Evolutionary conservation across 2,888 invertebrate species (phyloP).

Genomic region (Megaustenia siamemsis): DNA sequence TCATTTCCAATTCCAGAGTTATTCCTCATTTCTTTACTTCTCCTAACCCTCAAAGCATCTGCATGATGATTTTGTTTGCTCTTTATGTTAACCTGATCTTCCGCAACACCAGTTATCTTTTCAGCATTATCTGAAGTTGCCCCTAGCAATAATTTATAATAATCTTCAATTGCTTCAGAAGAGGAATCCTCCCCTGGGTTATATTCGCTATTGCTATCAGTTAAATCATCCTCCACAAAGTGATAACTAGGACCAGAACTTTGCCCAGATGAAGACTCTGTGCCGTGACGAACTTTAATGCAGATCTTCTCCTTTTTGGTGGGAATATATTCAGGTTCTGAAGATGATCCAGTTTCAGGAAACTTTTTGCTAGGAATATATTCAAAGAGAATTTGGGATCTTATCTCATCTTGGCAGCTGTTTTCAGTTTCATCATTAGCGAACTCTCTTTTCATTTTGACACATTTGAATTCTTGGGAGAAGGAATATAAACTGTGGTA

Average conservation of each 20-base stretch:
- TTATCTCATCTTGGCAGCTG: neutral
- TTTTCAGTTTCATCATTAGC: too few species aligned
- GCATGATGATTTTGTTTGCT: neutral
- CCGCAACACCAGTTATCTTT: neutral
- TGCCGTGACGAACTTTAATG: neutral
- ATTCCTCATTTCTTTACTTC: neutral
- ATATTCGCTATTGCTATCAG: neutral
- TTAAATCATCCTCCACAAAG: neutral
- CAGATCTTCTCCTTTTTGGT: neutral
- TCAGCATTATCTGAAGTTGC: neutral
- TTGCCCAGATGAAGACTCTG: neutral
- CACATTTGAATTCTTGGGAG: neutral
- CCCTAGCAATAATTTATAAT: neutral
- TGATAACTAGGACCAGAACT: neutral
- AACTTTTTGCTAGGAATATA: constrained; percentile 17
- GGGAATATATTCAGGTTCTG: constrained; percentile 12
- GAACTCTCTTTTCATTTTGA: neutral
- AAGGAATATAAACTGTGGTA: neutral
- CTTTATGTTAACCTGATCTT: neutral
- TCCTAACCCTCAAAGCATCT: neutral
- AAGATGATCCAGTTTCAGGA: too few species aligned
- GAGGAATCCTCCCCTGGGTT: neutral
- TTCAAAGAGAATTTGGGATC: neutral
- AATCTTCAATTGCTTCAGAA: neutral
- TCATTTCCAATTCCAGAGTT: too few species aligned